Conservation (phyloP, 2,113 vertebrate genomes). For the Sander lucioperca region DNA sequence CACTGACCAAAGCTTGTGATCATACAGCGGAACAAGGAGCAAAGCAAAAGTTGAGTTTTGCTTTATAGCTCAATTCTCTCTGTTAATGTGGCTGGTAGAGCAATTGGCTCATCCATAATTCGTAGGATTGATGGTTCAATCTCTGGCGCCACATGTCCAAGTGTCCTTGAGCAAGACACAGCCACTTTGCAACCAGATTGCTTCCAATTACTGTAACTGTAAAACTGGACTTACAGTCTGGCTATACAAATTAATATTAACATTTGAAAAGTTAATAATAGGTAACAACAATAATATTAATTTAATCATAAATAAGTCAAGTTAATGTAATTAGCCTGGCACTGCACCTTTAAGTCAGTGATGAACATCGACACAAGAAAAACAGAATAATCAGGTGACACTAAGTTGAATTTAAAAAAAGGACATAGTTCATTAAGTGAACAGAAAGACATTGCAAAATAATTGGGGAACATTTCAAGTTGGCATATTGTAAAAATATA, state of each 20-base stretch:
- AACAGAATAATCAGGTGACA: background rate
- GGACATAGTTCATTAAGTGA: background rate
- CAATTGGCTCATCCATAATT: background rate
- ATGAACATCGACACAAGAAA: background rate
- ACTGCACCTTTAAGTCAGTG: background rate
- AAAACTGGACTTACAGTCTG: background rate
- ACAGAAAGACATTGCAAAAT: background rate
- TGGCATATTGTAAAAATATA: background rate
- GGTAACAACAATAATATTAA: background rate
- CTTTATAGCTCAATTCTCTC: background rate
- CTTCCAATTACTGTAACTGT: background rate
- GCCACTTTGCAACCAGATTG: background rate
- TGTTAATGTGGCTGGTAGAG: background rate
- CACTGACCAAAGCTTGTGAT: background rate
- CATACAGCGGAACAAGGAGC: background rate
- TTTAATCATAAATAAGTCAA: background rate
- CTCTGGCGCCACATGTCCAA: background rate
- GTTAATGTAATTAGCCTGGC: background rate
- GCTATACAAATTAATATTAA: background rate
- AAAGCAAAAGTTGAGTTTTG: background rate
- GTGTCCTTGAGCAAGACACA: background rate
- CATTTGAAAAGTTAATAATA: background rate
- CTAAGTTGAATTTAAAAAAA: background rate
- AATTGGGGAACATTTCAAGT: background rate
- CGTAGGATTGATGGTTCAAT: background rate